Conservation (phyloP, 2,113 vertebrate genomes). For the Sialia sialis region DNA sequence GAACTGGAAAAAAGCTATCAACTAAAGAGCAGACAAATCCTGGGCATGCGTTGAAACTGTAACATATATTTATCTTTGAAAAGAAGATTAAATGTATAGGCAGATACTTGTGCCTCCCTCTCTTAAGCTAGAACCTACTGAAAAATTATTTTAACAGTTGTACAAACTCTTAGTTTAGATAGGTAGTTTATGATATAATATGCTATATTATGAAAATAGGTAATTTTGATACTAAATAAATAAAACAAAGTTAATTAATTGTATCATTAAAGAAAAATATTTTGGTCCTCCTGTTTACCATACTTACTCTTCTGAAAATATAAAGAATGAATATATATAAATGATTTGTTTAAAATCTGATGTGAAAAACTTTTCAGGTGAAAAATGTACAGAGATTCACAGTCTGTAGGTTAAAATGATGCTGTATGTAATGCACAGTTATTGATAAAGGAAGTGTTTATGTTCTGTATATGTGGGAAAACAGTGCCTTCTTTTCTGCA, state of each 20-base stretch:
- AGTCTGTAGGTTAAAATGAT: neutral
- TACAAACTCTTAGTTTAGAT: neutral
- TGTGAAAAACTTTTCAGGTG: neutral
- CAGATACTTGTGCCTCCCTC: neutral
- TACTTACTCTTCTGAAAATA: neutral
- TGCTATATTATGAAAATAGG: neutral
- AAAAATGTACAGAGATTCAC: neutral
- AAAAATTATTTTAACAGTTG: neutral
- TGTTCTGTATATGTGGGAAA: neutral
- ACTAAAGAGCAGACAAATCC: slow-evolving; percentile 82
- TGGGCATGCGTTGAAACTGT: slow-evolving; percentile 82
- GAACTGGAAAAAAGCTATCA: slow-evolving; percentile 81
- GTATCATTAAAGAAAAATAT: neutral
- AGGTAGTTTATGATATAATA: neutral
- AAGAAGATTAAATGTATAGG: neutral
- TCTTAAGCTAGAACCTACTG: neutral
- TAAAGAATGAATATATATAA: neutral
- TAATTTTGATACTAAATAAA: neutral
- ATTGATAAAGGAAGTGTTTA: neutral
- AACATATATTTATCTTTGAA: neutral
- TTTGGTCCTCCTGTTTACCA: neutral
- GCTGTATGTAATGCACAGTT: neutral
- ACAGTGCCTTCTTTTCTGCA: neutral
- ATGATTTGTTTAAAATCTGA: neutral
- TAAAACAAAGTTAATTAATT: neutral